Percentiles rank a stretch among this genome's conserved stretches.
Evolutionary conservation across 2,113 vertebrate species (phyloP).

Genomic region (Chionis minor): DNA sequence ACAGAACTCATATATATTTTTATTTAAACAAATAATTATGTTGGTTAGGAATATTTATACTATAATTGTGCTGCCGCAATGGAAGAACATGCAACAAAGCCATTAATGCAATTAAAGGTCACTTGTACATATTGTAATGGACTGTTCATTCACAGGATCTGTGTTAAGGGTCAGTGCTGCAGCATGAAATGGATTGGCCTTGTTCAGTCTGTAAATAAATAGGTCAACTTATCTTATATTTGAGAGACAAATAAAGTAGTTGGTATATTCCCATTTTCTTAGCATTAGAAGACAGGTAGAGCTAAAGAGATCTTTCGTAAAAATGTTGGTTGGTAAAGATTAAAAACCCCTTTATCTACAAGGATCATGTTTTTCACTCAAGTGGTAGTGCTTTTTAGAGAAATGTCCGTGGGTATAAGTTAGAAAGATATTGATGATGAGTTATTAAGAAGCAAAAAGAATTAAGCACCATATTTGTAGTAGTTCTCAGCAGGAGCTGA

Average conservation of each 20-base stretch:
- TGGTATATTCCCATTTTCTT: neutral
- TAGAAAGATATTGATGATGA: neutral
- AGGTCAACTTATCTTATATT: conserved; percentile 33
- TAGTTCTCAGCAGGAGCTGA: neutral
- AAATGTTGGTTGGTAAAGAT: neutral
- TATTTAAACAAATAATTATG: neutral
- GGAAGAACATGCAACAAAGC: conserved; percentile 48
- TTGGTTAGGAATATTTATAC: conserved; percentile 33
- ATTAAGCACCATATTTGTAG: neutral
- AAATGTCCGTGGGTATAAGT: neutral
- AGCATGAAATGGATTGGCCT: conserved; percentile 67
- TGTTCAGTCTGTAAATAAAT: conserved; percentile 55
- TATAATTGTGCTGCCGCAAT: conserved; percentile 12
- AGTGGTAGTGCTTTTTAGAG: neutral
- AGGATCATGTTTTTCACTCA: neutral
- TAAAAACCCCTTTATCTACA: neutral
- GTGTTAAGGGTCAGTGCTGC: conserved; percentile 66
- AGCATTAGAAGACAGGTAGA: neutral
- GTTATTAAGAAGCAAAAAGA: neutral
- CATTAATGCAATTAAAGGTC: conserved; percentile 71
- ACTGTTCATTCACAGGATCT: conserved; percentile 58
- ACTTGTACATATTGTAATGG: conserved; percentile 60
- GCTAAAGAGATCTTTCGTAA: neutral
- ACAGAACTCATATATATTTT: neutral
- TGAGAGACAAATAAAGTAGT: neutral